Evolutionary conservation across 2,797 vertebrate species (phyloP).

Genomic region (Sarcophilus harrisii): DNA sequence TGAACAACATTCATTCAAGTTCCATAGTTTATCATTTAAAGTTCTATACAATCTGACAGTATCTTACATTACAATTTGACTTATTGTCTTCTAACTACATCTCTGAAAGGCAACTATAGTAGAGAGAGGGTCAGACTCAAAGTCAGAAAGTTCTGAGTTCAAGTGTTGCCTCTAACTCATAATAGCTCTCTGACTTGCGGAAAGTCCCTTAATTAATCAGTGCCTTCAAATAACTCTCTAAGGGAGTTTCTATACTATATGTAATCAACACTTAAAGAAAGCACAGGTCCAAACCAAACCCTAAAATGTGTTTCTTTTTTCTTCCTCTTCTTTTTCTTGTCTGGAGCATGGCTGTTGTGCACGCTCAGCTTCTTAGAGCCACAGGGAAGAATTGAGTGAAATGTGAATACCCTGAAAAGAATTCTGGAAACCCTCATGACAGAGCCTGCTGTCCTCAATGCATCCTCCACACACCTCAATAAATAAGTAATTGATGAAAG

Average conservation of each 20-base stretch:
- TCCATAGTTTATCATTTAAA: background rate
- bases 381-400: background rate
- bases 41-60: background rate
- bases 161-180: background rate
- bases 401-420: background rate
- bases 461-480: background rate
- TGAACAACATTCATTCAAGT: background rate
- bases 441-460: background rate
- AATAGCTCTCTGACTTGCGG: background rate
- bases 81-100: background rate
- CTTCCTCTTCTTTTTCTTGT: background rate
- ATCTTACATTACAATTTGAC: background rate
- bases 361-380: background rate
- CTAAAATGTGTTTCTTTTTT: background rate
- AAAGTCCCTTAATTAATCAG: background rate
- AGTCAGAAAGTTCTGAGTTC: background rate
- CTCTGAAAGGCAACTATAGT: background rate
- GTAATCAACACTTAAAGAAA: background rate
- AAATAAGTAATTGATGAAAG: background rate
- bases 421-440: background rate
- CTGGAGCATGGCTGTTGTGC: background rate
- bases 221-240: background rate
- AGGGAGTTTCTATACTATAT: background rate
- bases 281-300: background rate
- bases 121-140: background rate